Evolutionary conservation across 2,888 invertebrate species (phyloP).

Genomic region (Eristalis intricaria): DNA sequence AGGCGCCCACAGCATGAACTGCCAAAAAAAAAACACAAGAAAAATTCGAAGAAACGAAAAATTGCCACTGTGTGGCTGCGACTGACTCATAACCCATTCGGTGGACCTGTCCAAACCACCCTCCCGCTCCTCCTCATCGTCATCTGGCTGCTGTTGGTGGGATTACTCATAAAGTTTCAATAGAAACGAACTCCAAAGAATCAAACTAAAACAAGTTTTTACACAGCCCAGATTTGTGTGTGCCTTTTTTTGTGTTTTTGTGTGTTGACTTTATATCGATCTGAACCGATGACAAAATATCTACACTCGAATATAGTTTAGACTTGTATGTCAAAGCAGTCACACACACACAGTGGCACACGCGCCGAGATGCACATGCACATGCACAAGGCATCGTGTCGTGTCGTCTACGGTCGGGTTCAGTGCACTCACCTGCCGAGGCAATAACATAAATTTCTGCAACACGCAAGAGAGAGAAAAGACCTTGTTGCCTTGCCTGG

Average conservation of each 20-base stretch:
- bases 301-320: conserved; percentile 9
- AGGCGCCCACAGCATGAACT: conserved; percentile 5
- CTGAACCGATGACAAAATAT: conserved; percentile 55
- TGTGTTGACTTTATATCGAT: conserved; percentile 44
- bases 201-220: conserved; percentile 59
- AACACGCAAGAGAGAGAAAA: conserved; percentile 61
- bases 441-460: conserved; percentile 63
- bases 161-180: conserved; percentile 63
- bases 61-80: conserved; percentile 11
- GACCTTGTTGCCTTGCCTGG: conserved; percentile 58
- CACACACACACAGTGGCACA: neutral
- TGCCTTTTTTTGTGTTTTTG: conserved; percentile 2
- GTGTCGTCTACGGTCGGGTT: conserved; percentile 49
- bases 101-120: conserved; percentile 16
- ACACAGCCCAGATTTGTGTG: conserved; percentile 11
- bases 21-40: conserved; percentile 32
- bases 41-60: conserved; percentile 1
- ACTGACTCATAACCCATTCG: conserved; percentile 63
- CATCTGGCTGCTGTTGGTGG: conserved; percentile 19
- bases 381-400: neutral
- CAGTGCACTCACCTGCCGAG: conserved; percentile 72
- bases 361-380: neutral
- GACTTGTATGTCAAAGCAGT: conserved; percentile 42
- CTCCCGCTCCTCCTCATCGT: no score
- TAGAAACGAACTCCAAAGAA: conserved; percentile 42